Conservation (phyloP, 1,140 invertebrate species). For the Drosophila repletoides region DNA sequence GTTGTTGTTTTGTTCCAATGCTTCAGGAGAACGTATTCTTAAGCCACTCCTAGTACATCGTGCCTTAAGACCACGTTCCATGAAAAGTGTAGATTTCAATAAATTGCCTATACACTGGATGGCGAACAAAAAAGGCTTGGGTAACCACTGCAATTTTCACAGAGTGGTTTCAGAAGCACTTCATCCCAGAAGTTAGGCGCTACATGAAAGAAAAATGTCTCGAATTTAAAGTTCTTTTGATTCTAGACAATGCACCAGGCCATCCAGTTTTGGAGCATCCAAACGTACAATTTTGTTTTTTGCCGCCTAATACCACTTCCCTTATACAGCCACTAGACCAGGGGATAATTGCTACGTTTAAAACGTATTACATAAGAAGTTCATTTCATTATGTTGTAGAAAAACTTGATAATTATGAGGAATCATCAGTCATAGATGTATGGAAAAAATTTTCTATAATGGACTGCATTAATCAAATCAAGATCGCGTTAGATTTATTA, state of each 20-base stretch:
- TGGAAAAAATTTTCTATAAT: constrained; percentile 34
- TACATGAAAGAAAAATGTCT: neutral
- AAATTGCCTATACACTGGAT: constrained; percentile 76
- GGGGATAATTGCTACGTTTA: constrained; percentile 77
- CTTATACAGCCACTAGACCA: constrained; percentile 81
- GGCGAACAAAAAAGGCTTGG: constrained; percentile 78
- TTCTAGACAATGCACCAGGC: constrained; percentile 67
- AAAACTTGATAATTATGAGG: too few relatives aligned
- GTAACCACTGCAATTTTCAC: constrained; percentile 72
- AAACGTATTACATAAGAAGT: constrained; percentile 70
- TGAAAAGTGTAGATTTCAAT: constrained; percentile 78
- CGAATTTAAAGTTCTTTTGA: constrained; percentile 43
- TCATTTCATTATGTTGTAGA: constrained; percentile 30
- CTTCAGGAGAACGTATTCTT: constrained; percentile 72
- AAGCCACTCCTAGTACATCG: constrained; percentile 83
- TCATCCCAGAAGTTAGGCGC: constrained; percentile 39
- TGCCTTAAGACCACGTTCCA: constrained; percentile 75
- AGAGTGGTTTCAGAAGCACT: constrained; percentile 63
- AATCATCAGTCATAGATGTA: constrained; percentile 45
- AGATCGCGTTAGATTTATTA: constrained; percentile 8
- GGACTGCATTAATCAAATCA: constrained; percentile 16
- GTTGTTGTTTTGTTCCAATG: constrained; percentile 63
- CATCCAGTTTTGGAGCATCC: constrained; percentile 54
- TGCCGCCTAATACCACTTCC: constrained; percentile 71
- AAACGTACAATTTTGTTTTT: constrained; percentile 57